These are phyloP conservation scores for Pseudoatta argentina DNA, from an alignment of 1,140 invertebrate genomes.

Conservation along the genomic window DNA sequence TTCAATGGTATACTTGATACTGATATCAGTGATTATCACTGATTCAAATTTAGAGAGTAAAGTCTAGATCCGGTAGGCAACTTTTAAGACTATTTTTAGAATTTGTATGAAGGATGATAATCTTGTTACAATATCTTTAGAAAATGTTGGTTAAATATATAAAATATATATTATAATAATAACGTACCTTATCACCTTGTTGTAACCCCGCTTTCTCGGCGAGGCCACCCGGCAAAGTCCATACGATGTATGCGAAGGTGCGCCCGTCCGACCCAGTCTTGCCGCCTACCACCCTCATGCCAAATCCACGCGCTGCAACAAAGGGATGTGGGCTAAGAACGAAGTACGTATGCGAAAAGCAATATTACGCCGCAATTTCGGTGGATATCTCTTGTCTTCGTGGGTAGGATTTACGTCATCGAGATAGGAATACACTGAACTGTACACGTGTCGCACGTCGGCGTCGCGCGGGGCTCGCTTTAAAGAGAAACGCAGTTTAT, in stretches of 20 bases:
- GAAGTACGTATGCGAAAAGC: background rate
- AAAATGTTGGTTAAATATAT: background rate
- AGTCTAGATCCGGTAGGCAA: background rate
- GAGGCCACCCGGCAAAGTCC: slow-evolving; percentile 95
- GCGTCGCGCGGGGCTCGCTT: background rate
- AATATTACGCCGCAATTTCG: background rate
- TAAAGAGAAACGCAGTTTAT: slow-evolving; percentile 1
- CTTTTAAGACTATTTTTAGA: background rate
- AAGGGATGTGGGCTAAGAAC: slow-evolving; percentile 6
- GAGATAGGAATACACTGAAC: background rate
- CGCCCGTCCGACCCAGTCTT: slow-evolving; percentile 93
- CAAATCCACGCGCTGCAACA: slow-evolving; percentile 93
- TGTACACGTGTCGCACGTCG: background rate
- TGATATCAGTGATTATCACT: too few relatives aligned
- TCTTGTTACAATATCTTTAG: background rate
- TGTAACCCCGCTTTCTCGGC: slow-evolving; percentile 95
- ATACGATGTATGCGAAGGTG: slow-evolving; percentile 95
- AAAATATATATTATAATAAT: background rate
- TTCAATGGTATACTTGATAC: too few relatives aligned
- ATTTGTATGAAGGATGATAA: background rate
- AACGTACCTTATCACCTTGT: slow-evolving; percentile 93
- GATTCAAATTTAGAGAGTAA: too few relatives aligned
- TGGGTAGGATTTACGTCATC: slow-evolving; percentile 23
- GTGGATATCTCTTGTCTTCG: slow-evolving; percentile 8
- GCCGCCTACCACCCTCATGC: slow-evolving; percentile 96